phyloP scores from a whole-genome alignment of 2,888 invertebrate genomes.

The Platerodrilus igneus region DNA sequence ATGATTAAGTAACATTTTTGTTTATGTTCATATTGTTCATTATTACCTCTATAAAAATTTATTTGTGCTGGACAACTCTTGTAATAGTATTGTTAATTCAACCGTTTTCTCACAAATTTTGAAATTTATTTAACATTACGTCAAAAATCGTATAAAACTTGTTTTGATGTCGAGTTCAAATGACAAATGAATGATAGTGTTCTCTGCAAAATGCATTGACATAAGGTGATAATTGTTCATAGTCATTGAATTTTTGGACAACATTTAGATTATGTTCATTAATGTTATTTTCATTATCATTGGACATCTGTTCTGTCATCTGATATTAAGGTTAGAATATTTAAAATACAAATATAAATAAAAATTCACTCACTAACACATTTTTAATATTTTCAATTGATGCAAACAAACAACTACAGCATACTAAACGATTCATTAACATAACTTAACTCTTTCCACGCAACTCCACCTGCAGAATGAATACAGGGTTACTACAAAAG shows the following conservation, averaged over 20 bases:
- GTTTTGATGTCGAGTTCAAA: too few species aligned
- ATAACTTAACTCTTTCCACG: constrained; percentile 5
- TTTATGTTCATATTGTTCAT: constrained; percentile 3
- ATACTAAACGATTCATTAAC: constrained; percentile 9
- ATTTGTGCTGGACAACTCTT: too few species aligned
- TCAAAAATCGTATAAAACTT: constrained; percentile 1
- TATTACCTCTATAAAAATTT: constrained; percentile 3
- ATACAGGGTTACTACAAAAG: too few species aligned
- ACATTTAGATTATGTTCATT: too few species aligned
- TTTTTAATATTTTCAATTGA: too few species aligned
- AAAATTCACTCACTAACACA: too few species aligned
- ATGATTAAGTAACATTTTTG: constrained; percentile 6
- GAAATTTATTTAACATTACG: constrained; percentile 3
- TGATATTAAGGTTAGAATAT: too few species aligned
- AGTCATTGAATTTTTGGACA: too few species aligned
- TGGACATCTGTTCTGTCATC: constrained; percentile 3
- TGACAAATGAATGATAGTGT: constrained; percentile 2
- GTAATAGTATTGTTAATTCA: constrained; percentile 5
- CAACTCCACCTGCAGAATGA: constrained; percentile 2
- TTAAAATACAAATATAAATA: constrained; percentile 5
- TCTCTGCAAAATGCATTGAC: constrained; percentile 6
- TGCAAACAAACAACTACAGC: constrained; percentile 6
- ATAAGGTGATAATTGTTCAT: constrained; percentile 4
- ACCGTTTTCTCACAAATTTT: too few species aligned
- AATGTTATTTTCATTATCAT: constrained; percentile 7